Evolutionary conservation across 2,113 vertebrate species (phyloP), one percentile per base, ranked within the genome.

Genomic region (Empidonax traillii): DNA sequence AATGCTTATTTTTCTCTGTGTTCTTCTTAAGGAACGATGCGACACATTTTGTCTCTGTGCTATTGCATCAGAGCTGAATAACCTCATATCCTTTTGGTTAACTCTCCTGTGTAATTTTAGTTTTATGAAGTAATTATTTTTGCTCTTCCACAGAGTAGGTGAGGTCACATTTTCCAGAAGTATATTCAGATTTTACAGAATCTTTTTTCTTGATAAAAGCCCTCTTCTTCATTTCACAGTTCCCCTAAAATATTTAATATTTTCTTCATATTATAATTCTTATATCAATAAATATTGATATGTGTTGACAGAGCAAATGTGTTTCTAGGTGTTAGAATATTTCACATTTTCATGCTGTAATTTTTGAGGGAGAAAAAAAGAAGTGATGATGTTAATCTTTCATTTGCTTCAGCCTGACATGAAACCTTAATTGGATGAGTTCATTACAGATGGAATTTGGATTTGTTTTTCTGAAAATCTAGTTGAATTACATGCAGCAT

Each of bases 81-180:
- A 39, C 28, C 41, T 87, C 71, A 52, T 80, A 73, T 56, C 14
- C 66, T 85, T 90, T 91, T 94, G 79, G 76, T 65, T 91, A 72
- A 74, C 44, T 67, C 66, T 87, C 15, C 66, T 63, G 37, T 82
- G 44, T 59, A 89, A 94, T 97, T 96, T 91, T 85, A 96, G 52
- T 93, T 93, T 89, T 25, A 72, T 92, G 52, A 92, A 89, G 44
- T 94, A 91, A 82, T 96, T 82, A 28, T 75, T n/a, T 81, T 93
- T 76, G 49, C 52, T 78, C 44, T 72, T 95, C 69, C 55, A 79
- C 39, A 56, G 65, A 30, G 49, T 68, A 85, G 44, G 47, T 94
- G 85, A 91, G 49, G 46, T 82, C 73, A 89, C 66, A 85, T 94
- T 93, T 96, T 96, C 80, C 83, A 87, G 71, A 92, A 87, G 56